phyloP scores from a whole-genome alignment of 1,140 invertebrate species.

The Eupristina koningsbergeri region DNA sequence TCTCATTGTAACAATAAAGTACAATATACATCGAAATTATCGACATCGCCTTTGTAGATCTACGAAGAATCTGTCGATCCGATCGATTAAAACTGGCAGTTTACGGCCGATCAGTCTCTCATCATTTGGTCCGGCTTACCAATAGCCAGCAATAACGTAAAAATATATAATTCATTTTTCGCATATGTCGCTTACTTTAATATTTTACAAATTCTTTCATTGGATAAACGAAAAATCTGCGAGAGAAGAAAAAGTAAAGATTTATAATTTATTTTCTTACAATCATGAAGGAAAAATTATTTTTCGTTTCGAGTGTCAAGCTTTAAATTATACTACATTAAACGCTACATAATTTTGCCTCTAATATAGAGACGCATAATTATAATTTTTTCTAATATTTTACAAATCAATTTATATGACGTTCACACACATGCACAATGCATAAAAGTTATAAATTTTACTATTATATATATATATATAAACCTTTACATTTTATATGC shows the following conservation, averaged over 20 bases:
- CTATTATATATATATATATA: slow-evolving; percentile 7
- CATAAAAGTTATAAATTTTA: slow-evolving; percentile 40
- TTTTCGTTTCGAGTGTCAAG: slow-evolving; percentile 25
- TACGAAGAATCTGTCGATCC: slow-evolving; percentile 32
- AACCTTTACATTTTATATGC: slow-evolving; percentile 13
- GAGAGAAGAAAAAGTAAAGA: slow-evolving; percentile 26
- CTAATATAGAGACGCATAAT: slow-evolving; percentile 62
- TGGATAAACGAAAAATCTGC: slow-evolving; percentile 37
- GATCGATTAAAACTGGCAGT: slow-evolving; percentile 58
- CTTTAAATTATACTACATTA: slow-evolving; percentile 33
- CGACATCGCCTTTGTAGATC: slow-evolving; percentile 50
- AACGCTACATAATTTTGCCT: slow-evolving; percentile 48
- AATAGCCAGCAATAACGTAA: slow-evolving; percentile 46
- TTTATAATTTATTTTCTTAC: slow-evolving; percentile 52
- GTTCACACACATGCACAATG: slow-evolving; percentile 28
- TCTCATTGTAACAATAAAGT: slow-evolving; percentile 59
- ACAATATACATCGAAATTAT: slow-evolving; percentile 54
- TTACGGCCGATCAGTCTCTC: slow-evolving; percentile 56
- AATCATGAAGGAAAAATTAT: slow-evolving; percentile 38
- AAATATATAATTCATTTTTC: slow-evolving; percentile 42
- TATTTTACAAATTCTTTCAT: slow-evolving; percentile 46
- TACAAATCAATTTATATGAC: slow-evolving; percentile 40
- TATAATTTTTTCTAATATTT: slow-evolving; percentile 34
- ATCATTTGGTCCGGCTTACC: slow-evolving; percentile 51
- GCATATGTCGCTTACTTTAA: slow-evolving; percentile 24